phyloP scores from a whole-genome alignment of 23 tunicate species.

The Phallusia fumigata region DNA sequence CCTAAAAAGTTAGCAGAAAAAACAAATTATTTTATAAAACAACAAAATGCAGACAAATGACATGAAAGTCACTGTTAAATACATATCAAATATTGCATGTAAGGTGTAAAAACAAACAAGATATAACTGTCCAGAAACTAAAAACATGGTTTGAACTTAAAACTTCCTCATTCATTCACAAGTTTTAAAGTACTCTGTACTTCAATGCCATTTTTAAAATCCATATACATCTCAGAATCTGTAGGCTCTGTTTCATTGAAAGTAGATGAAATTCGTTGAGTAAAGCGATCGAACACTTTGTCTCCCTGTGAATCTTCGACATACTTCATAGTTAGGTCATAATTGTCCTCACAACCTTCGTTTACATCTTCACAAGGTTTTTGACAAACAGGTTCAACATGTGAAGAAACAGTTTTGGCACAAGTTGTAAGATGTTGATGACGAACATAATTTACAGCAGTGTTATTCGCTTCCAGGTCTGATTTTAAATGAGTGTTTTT shows the following conservation, averaged over 20 bases:
- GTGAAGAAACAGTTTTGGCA: neutral
- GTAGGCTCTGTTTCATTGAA: neutral
- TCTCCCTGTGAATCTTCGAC: conserved; percentile 58
- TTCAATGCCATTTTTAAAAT: neutral
- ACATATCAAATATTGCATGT: no score
- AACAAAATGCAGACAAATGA: neutral
- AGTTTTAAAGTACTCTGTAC: neutral
- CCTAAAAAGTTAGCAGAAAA: neutral
- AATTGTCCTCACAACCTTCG: neutral
- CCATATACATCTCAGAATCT: neutral
- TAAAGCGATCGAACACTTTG: conserved; percentile 35
- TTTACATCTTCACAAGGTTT: neutral
- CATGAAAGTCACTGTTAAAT: no score
- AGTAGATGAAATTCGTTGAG: conserved; percentile 11
- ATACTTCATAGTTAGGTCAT: conserved; percentile 44
- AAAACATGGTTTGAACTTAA: neutral
- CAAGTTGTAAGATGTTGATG: neutral
- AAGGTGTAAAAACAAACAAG: neutral
- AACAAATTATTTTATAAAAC: neutral
- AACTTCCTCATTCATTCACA: neutral
- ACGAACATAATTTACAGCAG: neutral
- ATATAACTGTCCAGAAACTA: neutral
- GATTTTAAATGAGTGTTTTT: neutral
- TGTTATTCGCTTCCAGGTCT: neutral
- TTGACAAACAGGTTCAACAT: neutral